Conservation (phyloP, 2,113 vertebrate species). For the Hemicordylus capensis region DNA sequence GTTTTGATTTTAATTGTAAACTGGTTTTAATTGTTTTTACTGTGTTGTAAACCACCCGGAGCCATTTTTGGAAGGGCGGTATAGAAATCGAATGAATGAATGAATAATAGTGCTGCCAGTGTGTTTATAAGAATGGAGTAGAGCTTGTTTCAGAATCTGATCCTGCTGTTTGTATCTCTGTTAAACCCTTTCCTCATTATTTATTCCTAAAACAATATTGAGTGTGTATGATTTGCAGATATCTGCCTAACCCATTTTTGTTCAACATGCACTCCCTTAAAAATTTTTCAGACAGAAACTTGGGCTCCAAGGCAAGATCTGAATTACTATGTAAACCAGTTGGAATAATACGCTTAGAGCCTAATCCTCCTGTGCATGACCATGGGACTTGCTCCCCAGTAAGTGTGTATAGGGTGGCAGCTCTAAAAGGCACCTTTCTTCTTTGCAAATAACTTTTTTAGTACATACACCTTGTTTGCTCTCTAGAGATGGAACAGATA, state of each 20-base stretch:
- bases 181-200: too few species aligned
- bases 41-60: too few species aligned
- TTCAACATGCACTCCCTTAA: too few species aligned
- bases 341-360: not conserved
- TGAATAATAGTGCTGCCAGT: too few species aligned
- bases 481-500: constrained; percentile 21
- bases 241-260: too few species aligned
- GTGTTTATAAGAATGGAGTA: too few species aligned
- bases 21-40: too few species aligned
- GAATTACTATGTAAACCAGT: not conserved
- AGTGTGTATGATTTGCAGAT: not conserved
- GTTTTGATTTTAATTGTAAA: too few species aligned
- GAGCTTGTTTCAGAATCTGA: too few species aligned
- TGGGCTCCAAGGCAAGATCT: not conserved
- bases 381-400: not conserved
- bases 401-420: not conserved
- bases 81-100: too few species aligned
- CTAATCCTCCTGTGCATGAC: not conserved
- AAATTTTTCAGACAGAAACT: not conserved
- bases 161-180: too few species aligned
- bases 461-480: constrained; percentile 15
- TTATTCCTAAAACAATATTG: not conserved
- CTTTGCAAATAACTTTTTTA: constrained; percentile 1
- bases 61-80: too few species aligned
- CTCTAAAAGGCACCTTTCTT: constrained; percentile 4